Base-by-base conservation (phyloP, 2,113 vertebrate genomes). In the Gobiocypris rarus region DNA sequence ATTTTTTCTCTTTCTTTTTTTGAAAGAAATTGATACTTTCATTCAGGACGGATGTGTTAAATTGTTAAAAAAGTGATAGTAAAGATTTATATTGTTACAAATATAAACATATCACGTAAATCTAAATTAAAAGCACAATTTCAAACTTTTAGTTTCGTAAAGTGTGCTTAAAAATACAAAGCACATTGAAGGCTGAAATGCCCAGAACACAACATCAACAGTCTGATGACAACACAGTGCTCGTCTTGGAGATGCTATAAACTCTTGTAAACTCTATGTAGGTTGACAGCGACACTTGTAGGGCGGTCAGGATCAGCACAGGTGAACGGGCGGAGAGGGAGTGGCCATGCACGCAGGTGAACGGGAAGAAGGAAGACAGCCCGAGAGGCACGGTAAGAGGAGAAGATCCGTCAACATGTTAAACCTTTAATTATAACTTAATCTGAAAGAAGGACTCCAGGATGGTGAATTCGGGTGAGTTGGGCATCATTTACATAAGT, bases 391-490 rank as follows among this genome's bases (percentile, higher is more conserved):
- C 11, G 34, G 52, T 43, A 67, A 77, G 11, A 50, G 19, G 28
- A 31, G 13, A 38, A 34, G 13, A 28, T 34, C 13, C 31, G 34
- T 81, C 41, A 50, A 43, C 48, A 2, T 24, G n/a, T 86, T 15
- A 63, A 14, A 41, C 24, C 7, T 17, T 75, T 3, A 4, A 65
- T 70, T 48, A 52, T 90, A 85, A 84, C 52, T 11, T 83, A 87
- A 84, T 76, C 75, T 15, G 54, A 67, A 24, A 65, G 15, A 80
- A 6, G 5, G 5, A 19, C 38, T 19, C 17, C 83, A 87, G n/a
- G 73, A 93, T 92, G 91, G 84, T 74, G 0, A 83, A 83, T 4
- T 87, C 86, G 65, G 94, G 94, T 95, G 86, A 90, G 92, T 85
- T 65, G 0, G 31, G 5, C 59, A 4, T 1, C 52, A 0, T 81